Base-by-base conservation (phyloP, 2,888 invertebrate species). In the Pyrrhosoma nymphula region DNA sequence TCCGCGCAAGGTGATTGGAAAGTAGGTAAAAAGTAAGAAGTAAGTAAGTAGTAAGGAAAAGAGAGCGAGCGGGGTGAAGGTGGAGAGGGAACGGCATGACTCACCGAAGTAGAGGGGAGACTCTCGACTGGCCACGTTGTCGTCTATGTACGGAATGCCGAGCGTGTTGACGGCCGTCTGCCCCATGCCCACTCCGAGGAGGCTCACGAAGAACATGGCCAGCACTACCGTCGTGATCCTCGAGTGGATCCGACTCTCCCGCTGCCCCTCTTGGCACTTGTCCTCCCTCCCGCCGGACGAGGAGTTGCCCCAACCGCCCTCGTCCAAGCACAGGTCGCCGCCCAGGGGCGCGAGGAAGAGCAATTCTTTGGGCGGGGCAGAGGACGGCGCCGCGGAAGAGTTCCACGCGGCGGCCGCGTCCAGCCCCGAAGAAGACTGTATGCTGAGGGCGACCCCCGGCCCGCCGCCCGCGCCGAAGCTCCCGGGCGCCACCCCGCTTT, bases 91-190 rank as follows among this genome's bases (percentile, higher is more conserved):
- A 35, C 23, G 56, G 23, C 56, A 18, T 35, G 55, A 97, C 98
- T 98, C 97, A 98, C 98, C 98, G 97, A 99, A 99, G 97, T 99
- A 99, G 96, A 99, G 98, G 56, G 99, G 99, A 95, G 99, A 99
- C 97, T 99, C 99, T 96, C 98, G 98, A 97, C 98, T 99, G 96
- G 99, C 98, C 95, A 99, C 99, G 97, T 99, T 99, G 97, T 99
- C 99, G 96, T 99, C 99, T 96, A 99, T 99, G 97, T 99, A 99
- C 10, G 99, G 99, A 96, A 99, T 99, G 35, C 99, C 99, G 88
- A 99, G 97, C 39, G 99, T 99, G 96, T 99, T 98, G 95, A 99
- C 99, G 26, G 99, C 99, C 0, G 99, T 99, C 97, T 99, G 99
- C 0, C 99, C 99, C 97, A 99, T 98, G 95, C 99, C 99, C 82